Percentiles rank a stretch among this genome's conserved stretches.
Evolutionary conservation across 2,113 vertebrate genomes (phyloP).

Genomic region (Myrmecobius fasciatus): DNA sequence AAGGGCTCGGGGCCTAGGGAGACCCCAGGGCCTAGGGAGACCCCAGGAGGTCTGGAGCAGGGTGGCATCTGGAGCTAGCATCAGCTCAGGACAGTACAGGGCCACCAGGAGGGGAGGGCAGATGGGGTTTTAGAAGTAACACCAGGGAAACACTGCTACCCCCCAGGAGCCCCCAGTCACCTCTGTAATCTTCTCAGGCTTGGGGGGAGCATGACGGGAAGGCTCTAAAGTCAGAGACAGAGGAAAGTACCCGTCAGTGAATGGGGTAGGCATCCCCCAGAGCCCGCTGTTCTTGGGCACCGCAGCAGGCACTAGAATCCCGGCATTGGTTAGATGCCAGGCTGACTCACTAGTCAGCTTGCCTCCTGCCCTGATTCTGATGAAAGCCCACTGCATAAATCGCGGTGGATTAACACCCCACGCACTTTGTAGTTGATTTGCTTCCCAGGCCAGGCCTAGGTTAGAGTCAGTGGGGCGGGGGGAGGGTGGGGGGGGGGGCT

Average conservation of each 20-base stretch:
- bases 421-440: constrained; percentile 32
- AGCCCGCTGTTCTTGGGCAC: too few species aligned
- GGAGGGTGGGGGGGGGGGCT: too few species aligned
- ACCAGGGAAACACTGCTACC: background rate
- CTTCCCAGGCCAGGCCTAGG: constrained; percentile 62
- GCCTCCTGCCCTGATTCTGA: constrained; percentile 66
- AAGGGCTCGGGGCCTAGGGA: background rate
- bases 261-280: background rate
- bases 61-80: background rate
- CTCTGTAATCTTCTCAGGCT: background rate
- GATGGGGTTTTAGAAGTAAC: background rate
- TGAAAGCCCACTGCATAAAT: constrained; percentile 74
- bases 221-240: background rate
- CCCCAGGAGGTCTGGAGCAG: background rate
- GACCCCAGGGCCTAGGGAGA: background rate
- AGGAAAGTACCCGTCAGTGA: background rate
- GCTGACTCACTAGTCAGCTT: constrained; percentile 65
- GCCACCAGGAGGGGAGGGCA: background rate
- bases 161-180: background rate
- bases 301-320: constrained; percentile 18
- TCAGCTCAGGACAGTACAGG: background rate
- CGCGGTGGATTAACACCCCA: constrained; percentile 48
- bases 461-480: too few species aligned
- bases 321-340: background rate
- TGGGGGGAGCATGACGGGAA: background rate